Base-by-base conservation (phyloP, 1,140 invertebrate species). In the Stegodyphus dumicola region DNA sequence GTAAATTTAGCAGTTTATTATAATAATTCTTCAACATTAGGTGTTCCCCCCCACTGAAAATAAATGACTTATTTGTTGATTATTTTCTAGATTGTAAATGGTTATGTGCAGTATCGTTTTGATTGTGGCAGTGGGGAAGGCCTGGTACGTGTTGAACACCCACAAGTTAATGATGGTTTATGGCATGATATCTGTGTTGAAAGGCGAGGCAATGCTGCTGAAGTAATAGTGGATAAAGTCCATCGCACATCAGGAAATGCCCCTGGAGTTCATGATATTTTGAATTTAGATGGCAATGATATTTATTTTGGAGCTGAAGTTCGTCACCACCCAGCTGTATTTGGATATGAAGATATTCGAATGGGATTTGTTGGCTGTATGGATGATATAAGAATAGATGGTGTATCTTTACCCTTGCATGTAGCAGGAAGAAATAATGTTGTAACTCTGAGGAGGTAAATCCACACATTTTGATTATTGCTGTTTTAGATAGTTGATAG, bases 91-190 rank as follows among this genome's bases (percentile, higher is more conserved):
- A 91, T 96, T 53, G 93, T 93, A 1, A 94, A 96, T 89, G 96
- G 97, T 0, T 93, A 93, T 49, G 93, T 97, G 5, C 95, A 96
- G 89, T 98, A 97, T 89, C 93, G 95, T 80, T 96, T 97, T 91
- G 95, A 98, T 90, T 93, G 97, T 79, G 97, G 97, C 9, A 95
- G 95, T 88, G 97, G 97, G 13, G 95, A 96, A 90, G 96, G 95
- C 15, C 88, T 94, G 9, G 94, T 97, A 2, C 92, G 94, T 67
- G 94, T 97, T 2, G 93, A 94, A 3, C 93, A 94, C 65, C 90
- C 93, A 2, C 93, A 93, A 87, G 93, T 97, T 51, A 95, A 95
- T 66, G 96, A 98, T 90, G 96, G 97, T 4, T 92, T 93, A 86
- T 98, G 97, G 97, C 97, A 99, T 91, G 93, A 95, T 88, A 94